Base-by-base conservation (phyloP, 1,140 invertebrate genomes). In the Euschistus heros region DNA sequence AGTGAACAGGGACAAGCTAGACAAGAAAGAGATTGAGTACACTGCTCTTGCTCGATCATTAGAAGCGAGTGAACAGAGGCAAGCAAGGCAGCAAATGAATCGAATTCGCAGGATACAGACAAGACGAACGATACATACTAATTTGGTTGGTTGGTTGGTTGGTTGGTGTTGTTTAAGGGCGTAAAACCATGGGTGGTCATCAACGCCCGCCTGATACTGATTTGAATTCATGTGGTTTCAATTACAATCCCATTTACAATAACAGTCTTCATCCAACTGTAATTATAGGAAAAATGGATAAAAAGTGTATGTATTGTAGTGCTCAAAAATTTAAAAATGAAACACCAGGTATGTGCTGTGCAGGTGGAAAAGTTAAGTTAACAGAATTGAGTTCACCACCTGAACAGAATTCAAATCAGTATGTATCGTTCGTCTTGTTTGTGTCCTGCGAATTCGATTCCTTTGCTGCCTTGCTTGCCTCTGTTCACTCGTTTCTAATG, bases 191-290 rank as follows among this genome's bases (percentile, higher is more conserved):
- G n/a, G n/a, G n/a, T n/a, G n/a, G n/a, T n/a, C n/a, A n/a, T n/a
- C n/a, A n/a, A n/a, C n/a, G n/a, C n/a, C n/a, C n/a, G n/a, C n/a
- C n/a, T n/a, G n/a, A n/a, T n/a, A n/a, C 50, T 54, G 50, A 54
- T 54, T 54, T 54, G 50, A 54, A 54, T 54, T 54, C 18, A 54
- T 54, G 50, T 54, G 50, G 50, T 54, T 60, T 60, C 27, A 60
- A 60, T 60, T 60, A 60, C 50, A 54, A 54, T 54, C 50, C 50
- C 50, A 8, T 54, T 54, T 54, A 54, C 50, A 54, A 54, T 54
- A 10, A 54, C 50, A 54, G 50, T 54, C 8, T 54, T 54, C 20
- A 13, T 54, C 50, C 20, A 54, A 54, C 8, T 54, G 50, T 54
- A 54, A 54, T 13, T 54, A 54, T 54, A 7, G 50, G 15, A 54